A percentile compares a stretch with the other conserved stretches of the same genome.
Conservation (phyloP, 2,113 vertebrate genomes). For the Nothobranchius kuhntae region DNA sequence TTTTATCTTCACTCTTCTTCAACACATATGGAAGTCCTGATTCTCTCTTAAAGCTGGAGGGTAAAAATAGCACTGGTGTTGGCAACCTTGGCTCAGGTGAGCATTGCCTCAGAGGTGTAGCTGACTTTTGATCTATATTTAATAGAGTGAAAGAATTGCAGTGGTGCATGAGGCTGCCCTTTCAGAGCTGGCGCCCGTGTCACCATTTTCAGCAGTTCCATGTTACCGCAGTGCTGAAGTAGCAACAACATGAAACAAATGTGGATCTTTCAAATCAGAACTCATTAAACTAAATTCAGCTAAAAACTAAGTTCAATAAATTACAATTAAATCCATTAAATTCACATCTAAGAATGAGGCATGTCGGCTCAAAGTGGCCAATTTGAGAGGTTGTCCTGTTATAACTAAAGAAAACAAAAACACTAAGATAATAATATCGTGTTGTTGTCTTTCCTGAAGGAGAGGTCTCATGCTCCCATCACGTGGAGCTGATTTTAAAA, state of each 20-base stretch:
- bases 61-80: slow-evolving; percentile 56
- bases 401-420: slow-evolving; percentile 22
- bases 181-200: slow-evolving; percentile 57
- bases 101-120: slow-evolving; percentile 51
- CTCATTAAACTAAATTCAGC: too few species aligned
- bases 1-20: slow-evolving; percentile 7
- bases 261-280: background rate
- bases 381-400: slow-evolving; percentile 28
- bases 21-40: background rate
- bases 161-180: slow-evolving; percentile 67
- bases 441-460: slow-evolving; percentile 2
- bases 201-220: slow-evolving; percentile 49
- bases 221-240: background rate
- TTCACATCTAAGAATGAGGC: slow-evolving; percentile 68
- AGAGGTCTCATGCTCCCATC: slow-evolving; percentile 6
- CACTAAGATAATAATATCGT: slow-evolving; percentile 2
- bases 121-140: slow-evolving; percentile 76
- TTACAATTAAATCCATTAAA: slow-evolving; percentile 53
- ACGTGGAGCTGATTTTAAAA: slow-evolving; percentile 15
- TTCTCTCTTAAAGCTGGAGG: slow-evolving; percentile 39
- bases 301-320: slow-evolving; percentile 3
- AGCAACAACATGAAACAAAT: background rate
- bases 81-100: slow-evolving; percentile 58
- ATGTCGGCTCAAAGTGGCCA: background rate
- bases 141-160: slow-evolving; percentile 73